phyloP scores from a whole-genome alignment of 2,888 invertebrate species.

The Tolmerus cingulatus region DNA sequence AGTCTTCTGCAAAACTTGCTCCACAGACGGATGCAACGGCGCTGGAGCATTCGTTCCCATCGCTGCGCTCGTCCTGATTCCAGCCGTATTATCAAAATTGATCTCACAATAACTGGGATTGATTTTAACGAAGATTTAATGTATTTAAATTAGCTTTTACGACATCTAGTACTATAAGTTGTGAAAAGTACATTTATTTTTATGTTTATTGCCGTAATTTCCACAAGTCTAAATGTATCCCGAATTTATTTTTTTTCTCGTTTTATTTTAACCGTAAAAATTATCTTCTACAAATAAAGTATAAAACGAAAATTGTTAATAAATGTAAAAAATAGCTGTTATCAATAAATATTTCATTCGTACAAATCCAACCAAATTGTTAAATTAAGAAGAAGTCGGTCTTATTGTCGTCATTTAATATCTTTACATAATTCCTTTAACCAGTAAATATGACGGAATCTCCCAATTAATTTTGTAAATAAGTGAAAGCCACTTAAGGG shows the following conservation, averaged over 20 bases:
- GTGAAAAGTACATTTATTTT: background rate
- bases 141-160: background rate
- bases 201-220: background rate
- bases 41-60: conserved; percentile 55
- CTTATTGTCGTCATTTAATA: background rate
- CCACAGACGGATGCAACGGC: conserved; percentile 61
- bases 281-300: background rate
- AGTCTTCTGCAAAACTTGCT: conserved; percentile 61
- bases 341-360: background rate
- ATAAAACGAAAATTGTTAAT: background rate
- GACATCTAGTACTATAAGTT: background rate
- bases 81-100: conserved; percentile 44
- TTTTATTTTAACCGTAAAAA: background rate
- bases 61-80: conserved; percentile 52
- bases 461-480: background rate
- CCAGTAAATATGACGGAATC: background rate
- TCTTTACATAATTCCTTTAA: background rate
- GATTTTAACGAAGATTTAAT: background rate
- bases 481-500: background rate
- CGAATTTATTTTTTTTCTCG: background rate
- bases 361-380: background rate
- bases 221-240: background rate
- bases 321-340: background rate
- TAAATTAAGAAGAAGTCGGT: background rate
- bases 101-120: conserved; percentile 24